Evolutionary conservation across 2,888 invertebrate species (phyloP).

Genomic region (Noctua fimbriata): DNA sequence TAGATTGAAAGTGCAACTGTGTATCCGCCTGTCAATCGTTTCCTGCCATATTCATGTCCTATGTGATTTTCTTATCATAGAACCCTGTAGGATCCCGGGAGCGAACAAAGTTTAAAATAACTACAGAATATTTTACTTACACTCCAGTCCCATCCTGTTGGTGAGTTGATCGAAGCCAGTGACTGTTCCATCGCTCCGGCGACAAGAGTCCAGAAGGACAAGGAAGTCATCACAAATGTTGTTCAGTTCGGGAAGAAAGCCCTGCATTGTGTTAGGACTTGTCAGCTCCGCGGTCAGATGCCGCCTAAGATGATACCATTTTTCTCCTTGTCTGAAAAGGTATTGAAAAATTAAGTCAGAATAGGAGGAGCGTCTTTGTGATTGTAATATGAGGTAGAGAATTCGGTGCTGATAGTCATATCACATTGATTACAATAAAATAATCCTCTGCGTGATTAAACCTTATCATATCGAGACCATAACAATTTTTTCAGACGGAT

Average conservation of each 20-base stretch:
- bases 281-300: conserved; percentile 94
- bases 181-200: conserved; percentile 88
- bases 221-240: conserved; percentile 95
- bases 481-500: not conserved
- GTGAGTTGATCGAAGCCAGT: conserved; percentile 93
- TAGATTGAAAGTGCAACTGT: not conserved
- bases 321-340: conserved; percentile 92
- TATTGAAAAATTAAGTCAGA: not conserved
- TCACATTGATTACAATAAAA: not conserved
- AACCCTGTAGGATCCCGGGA: not conserved
- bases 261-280: conserved; percentile 93
- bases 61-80: not conserved
- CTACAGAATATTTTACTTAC: conserved; percentile 82
- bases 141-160: conserved; percentile 95
- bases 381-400: not conserved
- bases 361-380: too few relatives aligned
- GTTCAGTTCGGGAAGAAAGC: conserved; percentile 94
- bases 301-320: conserved; percentile 94
- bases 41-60: not conserved
- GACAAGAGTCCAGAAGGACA: conserved; percentile 90
- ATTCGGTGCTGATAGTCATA: not conserved
- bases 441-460: not conserved
- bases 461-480: not conserved
- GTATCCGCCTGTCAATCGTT: not conserved
- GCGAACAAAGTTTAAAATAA: not conserved